Conservation (phyloP, 2,797 vertebrate species). For the Lutjanus argentimaculatus region DNA sequence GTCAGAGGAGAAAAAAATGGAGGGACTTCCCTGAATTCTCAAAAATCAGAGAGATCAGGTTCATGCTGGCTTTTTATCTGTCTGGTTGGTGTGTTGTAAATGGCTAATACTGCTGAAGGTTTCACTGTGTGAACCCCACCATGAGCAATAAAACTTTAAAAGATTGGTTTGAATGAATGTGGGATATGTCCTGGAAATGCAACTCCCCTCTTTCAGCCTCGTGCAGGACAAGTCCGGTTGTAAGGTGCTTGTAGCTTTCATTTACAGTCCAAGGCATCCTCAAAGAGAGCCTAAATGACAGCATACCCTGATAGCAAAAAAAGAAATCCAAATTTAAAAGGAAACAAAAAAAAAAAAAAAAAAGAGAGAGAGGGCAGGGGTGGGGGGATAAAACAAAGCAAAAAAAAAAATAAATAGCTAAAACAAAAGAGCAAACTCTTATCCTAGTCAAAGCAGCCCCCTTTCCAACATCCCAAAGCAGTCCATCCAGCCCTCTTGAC, state of each 20-base stretch:
- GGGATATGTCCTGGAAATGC: conserved; percentile 70
- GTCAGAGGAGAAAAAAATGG: conserved; percentile 65
- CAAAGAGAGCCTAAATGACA: conserved; percentile 76
- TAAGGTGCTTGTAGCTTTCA: conserved; percentile 88
- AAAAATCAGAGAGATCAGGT: conserved; percentile 60
- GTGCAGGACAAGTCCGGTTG: conserved; percentile 77
- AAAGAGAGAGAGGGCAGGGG: too few relatives aligned
- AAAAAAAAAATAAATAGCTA: conserved; percentile 77
- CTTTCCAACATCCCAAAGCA: conserved; percentile 65
- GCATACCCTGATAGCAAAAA: conserved; percentile 85
- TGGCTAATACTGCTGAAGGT: conserved; percentile 84
- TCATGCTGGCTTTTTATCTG: conserved; percentile 60
- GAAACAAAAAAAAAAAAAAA: conserved; percentile 42
- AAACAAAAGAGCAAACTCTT: conserved; percentile 76
- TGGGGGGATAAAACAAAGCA: conserved; percentile 68
- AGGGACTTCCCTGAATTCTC: conserved; percentile 67
- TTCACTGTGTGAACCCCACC: conserved; percentile 60
- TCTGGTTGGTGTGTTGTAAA: conserved; percentile 69
- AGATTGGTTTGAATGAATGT: conserved; percentile 70
- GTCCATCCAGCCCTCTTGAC: conserved; percentile 63
- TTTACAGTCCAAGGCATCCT: conserved; percentile 82
- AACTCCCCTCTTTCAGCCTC: conserved; percentile 76
- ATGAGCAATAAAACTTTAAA: conserved; percentile 79
- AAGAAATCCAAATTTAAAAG: conserved; percentile 76
- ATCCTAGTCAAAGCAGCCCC: conserved; percentile 75